Percentiles rank a stretch among this genome's conserved stretches.
These are phyloP conservation scores for Drymodes brunneopygia DNA, from an alignment of 2,113 vertebrate species.

Conservation along the genomic window DNA sequence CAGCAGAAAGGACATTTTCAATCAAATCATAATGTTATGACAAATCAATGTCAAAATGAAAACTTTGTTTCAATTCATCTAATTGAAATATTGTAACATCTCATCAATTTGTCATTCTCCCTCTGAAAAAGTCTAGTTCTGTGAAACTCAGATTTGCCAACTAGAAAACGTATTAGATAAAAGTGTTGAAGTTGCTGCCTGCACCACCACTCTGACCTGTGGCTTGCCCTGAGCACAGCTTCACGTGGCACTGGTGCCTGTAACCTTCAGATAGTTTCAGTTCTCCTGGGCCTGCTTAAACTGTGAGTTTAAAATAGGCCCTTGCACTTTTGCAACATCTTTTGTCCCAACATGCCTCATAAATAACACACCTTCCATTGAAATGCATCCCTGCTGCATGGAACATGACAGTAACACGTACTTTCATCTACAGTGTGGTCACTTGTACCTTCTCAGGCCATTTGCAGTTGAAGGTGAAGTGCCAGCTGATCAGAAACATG, in stretches of 20 bases:
- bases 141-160: neutral
- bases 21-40: slow-evolving; percentile 30
- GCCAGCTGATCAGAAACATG: neutral
- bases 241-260: fast-evolving
- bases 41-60: neutral
- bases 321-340: neutral
- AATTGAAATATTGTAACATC: slow-evolving; percentile 25
- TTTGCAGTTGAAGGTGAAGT: neutral
- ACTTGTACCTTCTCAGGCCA: neutral
- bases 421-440: neutral
- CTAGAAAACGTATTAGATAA: neutral
- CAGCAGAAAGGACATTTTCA: slow-evolving; percentile 18
- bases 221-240: neutral
- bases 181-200: neutral
- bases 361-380: neutral
- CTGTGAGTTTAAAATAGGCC: neutral
- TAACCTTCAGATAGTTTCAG: neutral
- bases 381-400: neutral
- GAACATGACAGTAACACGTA: neutral
- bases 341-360: neutral
- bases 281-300: neutral
- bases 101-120: neutral
- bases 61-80: slow-evolving; percentile 26
- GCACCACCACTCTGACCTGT: neutral
- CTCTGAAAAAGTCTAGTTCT: neutral